Evolutionary conservation across 35 echinoderm and acorn worm genomes (phyloP).

Genomic region (Ophiothrix spiculata): DNA sequence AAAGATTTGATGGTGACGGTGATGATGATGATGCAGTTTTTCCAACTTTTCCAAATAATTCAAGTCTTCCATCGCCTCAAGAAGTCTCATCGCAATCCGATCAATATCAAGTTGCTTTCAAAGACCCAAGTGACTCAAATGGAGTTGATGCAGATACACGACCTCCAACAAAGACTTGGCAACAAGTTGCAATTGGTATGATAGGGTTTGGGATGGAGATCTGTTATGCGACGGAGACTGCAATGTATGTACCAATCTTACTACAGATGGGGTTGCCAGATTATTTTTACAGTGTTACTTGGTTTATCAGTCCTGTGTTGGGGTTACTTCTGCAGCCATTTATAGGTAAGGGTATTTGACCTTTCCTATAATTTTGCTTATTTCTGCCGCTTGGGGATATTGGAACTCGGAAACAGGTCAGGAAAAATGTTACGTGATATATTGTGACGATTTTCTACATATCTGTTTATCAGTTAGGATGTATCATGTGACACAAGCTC

Average conservation of each 20-base stretch:
- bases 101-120: background rate
- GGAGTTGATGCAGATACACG: background rate
- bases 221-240: slow-evolving; percentile 76
- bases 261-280: slow-evolving; percentile 64
- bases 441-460: no score
- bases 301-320: slow-evolving; percentile 72
- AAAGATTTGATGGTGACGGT: no score
- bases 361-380: no score
- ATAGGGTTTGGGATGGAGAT: slow-evolving; percentile 74
- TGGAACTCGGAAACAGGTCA: no score
- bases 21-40: no score
- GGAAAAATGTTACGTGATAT: no score
- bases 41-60: no score
- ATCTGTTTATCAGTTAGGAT: no score
- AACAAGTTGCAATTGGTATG: slow-evolving; percentile 53
- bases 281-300: slow-evolving; percentile 73
- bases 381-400: no score
- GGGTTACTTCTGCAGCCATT: slow-evolving; percentile 66
- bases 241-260: slow-evolving; percentile 62
- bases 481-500: no score
- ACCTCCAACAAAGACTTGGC: slow-evolving; percentile 10
- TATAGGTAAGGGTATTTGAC: slow-evolving; percentile 34
- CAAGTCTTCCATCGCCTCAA: no score
- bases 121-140: background rate
- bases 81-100: no score